Conservation (phyloP, 2,888 invertebrate species). For the Yponomeuta plumbellus region DNA sequence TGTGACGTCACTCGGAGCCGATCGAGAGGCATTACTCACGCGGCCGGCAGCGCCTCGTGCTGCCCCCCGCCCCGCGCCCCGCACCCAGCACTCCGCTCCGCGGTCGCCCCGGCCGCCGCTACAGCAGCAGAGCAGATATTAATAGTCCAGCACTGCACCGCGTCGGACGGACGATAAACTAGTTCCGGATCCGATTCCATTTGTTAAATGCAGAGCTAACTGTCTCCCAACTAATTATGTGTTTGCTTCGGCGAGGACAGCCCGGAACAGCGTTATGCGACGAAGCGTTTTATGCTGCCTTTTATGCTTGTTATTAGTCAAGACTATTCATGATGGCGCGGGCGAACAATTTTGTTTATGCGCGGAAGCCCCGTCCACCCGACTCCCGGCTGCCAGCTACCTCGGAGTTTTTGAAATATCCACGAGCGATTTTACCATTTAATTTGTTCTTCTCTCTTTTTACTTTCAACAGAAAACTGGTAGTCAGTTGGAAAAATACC, state of each 20-base stretch:
- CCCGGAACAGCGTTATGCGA: neutral
- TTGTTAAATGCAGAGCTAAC: neutral
- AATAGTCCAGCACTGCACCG: neutral
- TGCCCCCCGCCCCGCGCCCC: neutral
- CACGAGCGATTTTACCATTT: neutral
- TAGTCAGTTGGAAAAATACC: neutral
- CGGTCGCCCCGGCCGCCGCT: neutral
- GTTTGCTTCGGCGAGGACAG: neutral
- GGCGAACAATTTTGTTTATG: conserved; percentile 1
- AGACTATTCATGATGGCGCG: neutral
- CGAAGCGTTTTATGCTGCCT: neutral
- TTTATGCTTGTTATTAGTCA: neutral
- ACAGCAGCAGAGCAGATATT: neutral
- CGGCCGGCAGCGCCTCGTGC: neutral
- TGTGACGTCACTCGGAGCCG: conserved; percentile 6
- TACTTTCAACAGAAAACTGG: neutral
- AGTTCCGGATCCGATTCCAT: conserved; percentile 1
- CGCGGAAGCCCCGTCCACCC: neutral
- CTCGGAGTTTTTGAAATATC: neutral
- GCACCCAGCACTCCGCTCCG: neutral
- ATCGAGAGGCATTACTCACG: conserved; percentile 1
- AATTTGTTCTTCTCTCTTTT: neutral
- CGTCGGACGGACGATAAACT: neutral
- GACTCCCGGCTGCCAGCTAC: neutral
- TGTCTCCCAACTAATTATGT: neutral